These are phyloP conservation scores for Pelobates fuscus DNA, from an alignment of 2,113 vertebrate species.

Conservation along the genomic window DNA sequence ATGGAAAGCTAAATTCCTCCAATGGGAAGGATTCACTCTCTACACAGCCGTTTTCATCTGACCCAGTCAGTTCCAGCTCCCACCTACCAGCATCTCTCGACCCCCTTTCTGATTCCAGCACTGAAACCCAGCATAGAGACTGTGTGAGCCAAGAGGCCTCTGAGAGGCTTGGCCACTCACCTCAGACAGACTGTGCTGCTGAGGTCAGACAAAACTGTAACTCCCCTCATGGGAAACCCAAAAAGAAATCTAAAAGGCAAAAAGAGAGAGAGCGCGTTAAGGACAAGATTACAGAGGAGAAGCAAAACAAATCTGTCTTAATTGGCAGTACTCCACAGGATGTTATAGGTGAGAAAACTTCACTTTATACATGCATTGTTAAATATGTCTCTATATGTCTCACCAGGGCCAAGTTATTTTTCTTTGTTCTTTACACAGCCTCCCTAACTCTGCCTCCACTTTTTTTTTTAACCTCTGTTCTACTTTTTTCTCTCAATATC, in stretches of 20 bases:
- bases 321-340: slow-evolving; percentile 70
- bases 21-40: slow-evolving; percentile 68
- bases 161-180: slow-evolving; percentile 70
- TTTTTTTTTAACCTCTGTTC: too few relatives aligned
- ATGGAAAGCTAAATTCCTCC: slow-evolving; percentile 79
- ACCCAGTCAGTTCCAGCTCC: slow-evolving; percentile 62
- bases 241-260: slow-evolving; percentile 94
- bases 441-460: too few relatives aligned
- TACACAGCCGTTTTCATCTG: slow-evolving; percentile 32
- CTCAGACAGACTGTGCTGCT: slow-evolving; percentile 61
- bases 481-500: too few relatives aligned
- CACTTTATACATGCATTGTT: neutral
- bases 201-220: slow-evolving; percentile 58
- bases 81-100: slow-evolving; percentile 75
- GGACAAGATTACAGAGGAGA: slow-evolving; percentile 70
- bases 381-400: too few relatives aligned
- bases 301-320: slow-evolving; percentile 62
- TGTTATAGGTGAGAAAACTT: slow-evolving; percentile 71
- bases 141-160: slow-evolving; percentile 74
- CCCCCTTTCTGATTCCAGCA: slow-evolving; percentile 86
- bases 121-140: slow-evolving; percentile 83
- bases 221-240: slow-evolving; percentile 73
- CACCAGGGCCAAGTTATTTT: too few relatives aligned
- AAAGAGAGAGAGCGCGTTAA: slow-evolving; percentile 85
- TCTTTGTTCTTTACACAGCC: too few relatives aligned